Percentiles rank a stretch among this genome's conserved stretches.
These are phyloP conservation scores for Puma concolor DNA, from an alignment of 2,113 vertebrate species.

Conservation along the genomic window DNA sequence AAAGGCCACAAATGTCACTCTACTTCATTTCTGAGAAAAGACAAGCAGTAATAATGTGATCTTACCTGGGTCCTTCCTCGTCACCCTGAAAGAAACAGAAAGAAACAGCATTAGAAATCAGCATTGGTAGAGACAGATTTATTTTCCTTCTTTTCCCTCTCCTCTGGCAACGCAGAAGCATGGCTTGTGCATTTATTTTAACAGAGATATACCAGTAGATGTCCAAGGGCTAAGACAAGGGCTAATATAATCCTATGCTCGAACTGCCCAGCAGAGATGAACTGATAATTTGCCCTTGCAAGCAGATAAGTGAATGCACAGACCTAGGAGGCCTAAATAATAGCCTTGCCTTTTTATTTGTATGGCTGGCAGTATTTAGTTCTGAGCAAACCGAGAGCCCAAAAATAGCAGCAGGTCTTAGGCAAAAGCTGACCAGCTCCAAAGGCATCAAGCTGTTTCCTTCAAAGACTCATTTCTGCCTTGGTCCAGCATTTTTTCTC, in stretches of 20 bases:
- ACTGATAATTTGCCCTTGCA: slow-evolving; percentile 52
- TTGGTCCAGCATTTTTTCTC: slow-evolving; percentile 24
- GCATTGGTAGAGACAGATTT: neutral
- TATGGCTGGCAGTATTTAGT: slow-evolving; percentile 54
- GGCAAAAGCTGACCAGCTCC: slow-evolving; percentile 63
- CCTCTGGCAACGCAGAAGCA: slow-evolving; percentile 8
- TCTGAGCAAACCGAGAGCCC: slow-evolving; percentile 54
- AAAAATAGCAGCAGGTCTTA: slow-evolving; percentile 67
- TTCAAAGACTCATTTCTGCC: slow-evolving; percentile 60
- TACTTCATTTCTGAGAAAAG: slow-evolving; percentile 59
- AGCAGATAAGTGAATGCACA: slow-evolving; percentile 40
- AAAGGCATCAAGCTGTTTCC: slow-evolving; percentile 65
- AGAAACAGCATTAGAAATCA: slow-evolving; percentile 55
- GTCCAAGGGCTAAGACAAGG: slow-evolving; percentile 32
- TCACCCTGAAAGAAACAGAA: slow-evolving; percentile 65
- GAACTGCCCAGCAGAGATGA: slow-evolving; percentile 44
- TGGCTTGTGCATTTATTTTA: neutral
- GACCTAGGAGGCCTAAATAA: slow-evolving; percentile 64
- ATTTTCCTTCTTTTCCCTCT: slow-evolving; percentile 44
- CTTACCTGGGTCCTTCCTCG: slow-evolving; percentile 77
- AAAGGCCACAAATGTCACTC: slow-evolving; percentile 60
- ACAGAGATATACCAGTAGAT: slow-evolving; percentile 27
- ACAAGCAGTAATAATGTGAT: slow-evolving; percentile 44
- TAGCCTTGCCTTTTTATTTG: slow-evolving; percentile 66
- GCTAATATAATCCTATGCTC: slow-evolving; percentile 16